These are phyloP conservation scores for Lepidurus apus DNA, from an alignment of 1,140 invertebrate genomes.

Conservation along the genomic window DNA sequence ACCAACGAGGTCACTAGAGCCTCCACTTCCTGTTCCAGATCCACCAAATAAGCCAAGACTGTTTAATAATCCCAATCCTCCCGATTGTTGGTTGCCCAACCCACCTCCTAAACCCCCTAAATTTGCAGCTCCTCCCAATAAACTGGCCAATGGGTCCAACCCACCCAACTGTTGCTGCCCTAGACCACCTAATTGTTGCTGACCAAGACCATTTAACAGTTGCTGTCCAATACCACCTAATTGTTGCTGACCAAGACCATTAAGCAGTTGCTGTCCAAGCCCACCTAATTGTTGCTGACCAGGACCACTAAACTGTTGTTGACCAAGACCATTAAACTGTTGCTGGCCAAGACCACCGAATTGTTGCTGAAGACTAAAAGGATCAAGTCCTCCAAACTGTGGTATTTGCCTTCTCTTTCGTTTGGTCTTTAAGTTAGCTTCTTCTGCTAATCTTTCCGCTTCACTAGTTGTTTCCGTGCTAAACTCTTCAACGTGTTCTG, in stretches of 20 bases:
- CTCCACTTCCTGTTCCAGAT: background rate
- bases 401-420: background rate
- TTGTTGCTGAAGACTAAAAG: background rate
- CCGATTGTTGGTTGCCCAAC: background rate
- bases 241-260: background rate
- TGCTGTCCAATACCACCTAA: background rate
- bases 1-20: background rate
- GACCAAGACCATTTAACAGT: background rate
- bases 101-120: background rate
- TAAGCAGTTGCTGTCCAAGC: background rate
- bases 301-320: background rate
- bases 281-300: background rate
- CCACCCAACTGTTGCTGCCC: background rate
- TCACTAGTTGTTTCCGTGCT: background rate
- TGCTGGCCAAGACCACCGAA: background rate
- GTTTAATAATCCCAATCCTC: background rate
- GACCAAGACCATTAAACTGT: background rate
- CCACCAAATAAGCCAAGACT: constrained; percentile 4
- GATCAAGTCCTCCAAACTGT: background rate
- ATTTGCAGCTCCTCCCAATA: background rate
- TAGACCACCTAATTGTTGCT: background rate
- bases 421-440: background rate
- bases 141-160: background rate
- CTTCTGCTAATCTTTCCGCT: background rate
- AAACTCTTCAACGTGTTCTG: background rate